Percentiles rank a stretch among this genome's conserved stretches.
These are phyloP conservation scores for Carduelis carduelis DNA, from an alignment of 2,797 vertebrate species.

Conservation along the genomic window DNA sequence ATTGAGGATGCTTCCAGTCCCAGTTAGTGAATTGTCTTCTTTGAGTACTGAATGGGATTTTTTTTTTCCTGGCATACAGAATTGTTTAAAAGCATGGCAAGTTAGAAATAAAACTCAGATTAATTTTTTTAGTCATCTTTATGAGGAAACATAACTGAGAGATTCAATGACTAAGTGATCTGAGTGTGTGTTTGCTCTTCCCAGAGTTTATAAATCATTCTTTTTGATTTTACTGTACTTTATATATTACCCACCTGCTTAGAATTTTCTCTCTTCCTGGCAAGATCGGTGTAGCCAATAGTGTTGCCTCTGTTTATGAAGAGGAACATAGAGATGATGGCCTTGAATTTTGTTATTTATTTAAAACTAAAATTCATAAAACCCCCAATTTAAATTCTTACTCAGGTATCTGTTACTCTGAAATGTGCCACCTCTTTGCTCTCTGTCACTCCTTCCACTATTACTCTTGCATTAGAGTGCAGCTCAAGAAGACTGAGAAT, in stretches of 20 bases:
- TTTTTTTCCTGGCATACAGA: neutral
- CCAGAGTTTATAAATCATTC: neutral
- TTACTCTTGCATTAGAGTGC: neutral
- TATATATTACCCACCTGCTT: neutral
- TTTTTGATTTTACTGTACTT: neutral
- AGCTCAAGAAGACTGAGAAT: accelerated
- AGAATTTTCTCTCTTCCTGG: neutral
- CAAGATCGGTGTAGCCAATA: neutral
- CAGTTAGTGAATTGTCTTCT: neutral
- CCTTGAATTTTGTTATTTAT: neutral
- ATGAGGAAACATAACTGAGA: neutral
- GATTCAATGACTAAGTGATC: neutral
- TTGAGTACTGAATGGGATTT: neutral
- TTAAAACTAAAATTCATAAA: neutral
- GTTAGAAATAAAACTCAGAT: neutral
- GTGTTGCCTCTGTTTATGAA: neutral
- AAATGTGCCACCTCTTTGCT: neutral
- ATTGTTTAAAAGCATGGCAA: neutral
- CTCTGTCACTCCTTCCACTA: neutral
- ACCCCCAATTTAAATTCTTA: neutral
- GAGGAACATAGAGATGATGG: neutral
- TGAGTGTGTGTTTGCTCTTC: neutral
- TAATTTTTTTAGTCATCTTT: neutral
- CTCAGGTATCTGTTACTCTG: accelerated
- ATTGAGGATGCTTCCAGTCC: neutral